These are phyloP conservation scores for Aleiodes alternator DNA, from an alignment of 2,888 invertebrate species.

Conservation along the genomic window DNA sequence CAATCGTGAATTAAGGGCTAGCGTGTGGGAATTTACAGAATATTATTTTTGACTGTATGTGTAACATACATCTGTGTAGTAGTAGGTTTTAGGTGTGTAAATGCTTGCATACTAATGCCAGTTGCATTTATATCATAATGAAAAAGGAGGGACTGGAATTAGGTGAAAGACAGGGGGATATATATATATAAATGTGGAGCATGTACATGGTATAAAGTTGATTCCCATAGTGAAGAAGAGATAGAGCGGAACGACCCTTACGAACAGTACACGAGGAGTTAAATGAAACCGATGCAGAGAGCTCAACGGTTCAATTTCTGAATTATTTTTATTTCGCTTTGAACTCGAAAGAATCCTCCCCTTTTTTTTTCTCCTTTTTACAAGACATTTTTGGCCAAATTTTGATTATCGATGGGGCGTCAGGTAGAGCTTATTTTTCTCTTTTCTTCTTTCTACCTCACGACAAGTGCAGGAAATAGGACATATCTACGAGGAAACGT, in stretches of 20 bases:
- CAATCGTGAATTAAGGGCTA: slow-evolving; percentile 62
- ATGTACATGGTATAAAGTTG: slow-evolving; percentile 46
- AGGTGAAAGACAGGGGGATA: slow-evolving; percentile 38
- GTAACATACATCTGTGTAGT: not conserved
- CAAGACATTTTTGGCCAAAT: slow-evolving; percentile 19
- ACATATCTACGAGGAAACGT: slow-evolving; percentile 25
- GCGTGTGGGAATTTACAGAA: slow-evolving; percentile 58
- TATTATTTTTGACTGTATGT: slow-evolving; percentile 31
- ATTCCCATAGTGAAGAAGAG: slow-evolving; percentile 53
- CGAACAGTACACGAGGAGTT: slow-evolving; percentile 44
- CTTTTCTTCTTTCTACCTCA: slow-evolving; percentile 1
- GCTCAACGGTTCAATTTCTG: slow-evolving; percentile 58
- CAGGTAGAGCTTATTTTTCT: slow-evolving; percentile 35
- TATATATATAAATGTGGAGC: slow-evolving; percentile 31
- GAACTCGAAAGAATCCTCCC: not conserved
- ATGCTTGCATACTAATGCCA: slow-evolving; percentile 59
- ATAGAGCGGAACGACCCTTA: slow-evolving; percentile 53
- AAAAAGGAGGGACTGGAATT: slow-evolving; percentile 30
- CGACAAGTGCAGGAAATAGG: slow-evolving; percentile 44
- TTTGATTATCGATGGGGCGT: slow-evolving; percentile 39
- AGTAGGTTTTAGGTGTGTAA: slow-evolving; percentile 36
- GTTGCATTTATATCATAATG: slow-evolving; percentile 25
- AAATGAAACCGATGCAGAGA: slow-evolving; percentile 48
- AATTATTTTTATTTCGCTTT: slow-evolving; percentile 47
- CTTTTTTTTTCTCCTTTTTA: slow-evolving; percentile 10